These are phyloP conservation scores for Fragum whitleyi DNA, from an alignment of 2,888 invertebrate species.

Conservation along the genomic window DNA sequence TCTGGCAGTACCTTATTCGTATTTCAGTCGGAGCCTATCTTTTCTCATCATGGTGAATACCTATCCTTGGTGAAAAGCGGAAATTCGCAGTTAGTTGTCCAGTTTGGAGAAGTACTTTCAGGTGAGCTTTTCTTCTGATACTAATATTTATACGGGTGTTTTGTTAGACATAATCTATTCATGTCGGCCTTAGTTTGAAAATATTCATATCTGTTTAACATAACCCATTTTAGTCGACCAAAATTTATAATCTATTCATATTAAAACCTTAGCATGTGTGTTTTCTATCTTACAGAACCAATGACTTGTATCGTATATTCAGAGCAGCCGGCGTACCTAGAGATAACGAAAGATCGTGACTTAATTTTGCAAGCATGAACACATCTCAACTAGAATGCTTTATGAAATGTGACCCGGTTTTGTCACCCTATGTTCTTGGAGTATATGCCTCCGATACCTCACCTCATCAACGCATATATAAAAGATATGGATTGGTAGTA, in stretches of 20 bases:
- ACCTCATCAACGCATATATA: neutral
- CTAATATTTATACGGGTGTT: neutral
- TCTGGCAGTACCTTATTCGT: constrained; percentile 31
- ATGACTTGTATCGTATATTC: constrained; percentile 25
- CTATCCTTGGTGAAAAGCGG: constrained; percentile 40
- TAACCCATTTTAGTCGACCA: neutral
- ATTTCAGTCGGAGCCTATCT: constrained; percentile 40
- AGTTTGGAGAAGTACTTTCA: neutral
- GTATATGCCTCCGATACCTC: constrained; percentile 37
- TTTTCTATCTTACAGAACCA: constrained; percentile 7
- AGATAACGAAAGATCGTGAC: constrained; percentile 38
- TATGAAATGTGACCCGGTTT: constrained; percentile 35
- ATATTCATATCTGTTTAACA: neutral
- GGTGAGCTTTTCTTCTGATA: neutral
- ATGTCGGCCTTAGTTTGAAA: too few species aligned
- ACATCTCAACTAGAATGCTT: constrained; percentile 44
- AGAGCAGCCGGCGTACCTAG: constrained; percentile 17
- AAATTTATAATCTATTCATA: too few species aligned
- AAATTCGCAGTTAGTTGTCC: constrained; percentile 31
- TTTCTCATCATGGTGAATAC: constrained; percentile 39
- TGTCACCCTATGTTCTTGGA: constrained; percentile 20
- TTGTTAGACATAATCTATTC: neutral
- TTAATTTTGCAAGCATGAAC: constrained; percentile 38
- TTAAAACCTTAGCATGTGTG: too few species aligned
- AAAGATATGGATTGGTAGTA: constrained; percentile 38